phyloP scores from a whole-genome alignment of 2,888 invertebrate species.

The Neelides folsomi region DNA sequence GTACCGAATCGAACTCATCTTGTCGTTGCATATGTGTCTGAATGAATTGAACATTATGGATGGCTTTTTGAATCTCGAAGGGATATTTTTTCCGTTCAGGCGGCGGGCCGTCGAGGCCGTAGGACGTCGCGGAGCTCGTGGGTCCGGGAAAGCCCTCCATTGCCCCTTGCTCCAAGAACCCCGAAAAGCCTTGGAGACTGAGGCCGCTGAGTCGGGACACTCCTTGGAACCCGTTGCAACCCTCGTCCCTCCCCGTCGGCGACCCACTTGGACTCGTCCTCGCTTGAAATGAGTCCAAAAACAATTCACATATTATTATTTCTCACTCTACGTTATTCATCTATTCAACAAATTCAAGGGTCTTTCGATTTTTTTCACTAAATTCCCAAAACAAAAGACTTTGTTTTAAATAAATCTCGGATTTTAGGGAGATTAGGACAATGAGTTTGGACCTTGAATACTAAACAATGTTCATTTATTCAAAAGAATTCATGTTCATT shows the following conservation, averaged over 20 bases:
- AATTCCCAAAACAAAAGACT: no score
- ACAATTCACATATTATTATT: no score
- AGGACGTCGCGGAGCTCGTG: conserved; percentile 31
- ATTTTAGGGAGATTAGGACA: no score
- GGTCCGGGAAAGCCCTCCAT: conserved; percentile 32
- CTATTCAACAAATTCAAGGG: no score
- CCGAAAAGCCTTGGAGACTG: conserved; percentile 31
- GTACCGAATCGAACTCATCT: conserved; percentile 86
- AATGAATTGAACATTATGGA: conserved; percentile 89
- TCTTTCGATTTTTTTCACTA: no score
- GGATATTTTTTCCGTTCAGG: conserved; percentile 60
- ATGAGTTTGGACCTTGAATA: no score
- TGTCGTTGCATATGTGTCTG: conserved; percentile 88
- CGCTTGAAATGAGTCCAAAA: conserved; percentile 7
- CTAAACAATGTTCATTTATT: no score
- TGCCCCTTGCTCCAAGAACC: conserved; percentile 32
- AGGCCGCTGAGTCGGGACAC: conserved; percentile 33
- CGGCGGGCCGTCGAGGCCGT: conserved; percentile 28
- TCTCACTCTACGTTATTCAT: no score
- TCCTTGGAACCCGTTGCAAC: conserved; percentile 33
- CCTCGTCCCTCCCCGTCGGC: conserved; percentile 20
- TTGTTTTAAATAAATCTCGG: no score
- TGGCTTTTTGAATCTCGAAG: conserved; percentile 81
- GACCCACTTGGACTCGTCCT: conserved; percentile 26
- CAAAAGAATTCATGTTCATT: no score